phyloP scores from a whole-genome alignment of 2,113 vertebrate species.

The Calidris pugnax region DNA sequence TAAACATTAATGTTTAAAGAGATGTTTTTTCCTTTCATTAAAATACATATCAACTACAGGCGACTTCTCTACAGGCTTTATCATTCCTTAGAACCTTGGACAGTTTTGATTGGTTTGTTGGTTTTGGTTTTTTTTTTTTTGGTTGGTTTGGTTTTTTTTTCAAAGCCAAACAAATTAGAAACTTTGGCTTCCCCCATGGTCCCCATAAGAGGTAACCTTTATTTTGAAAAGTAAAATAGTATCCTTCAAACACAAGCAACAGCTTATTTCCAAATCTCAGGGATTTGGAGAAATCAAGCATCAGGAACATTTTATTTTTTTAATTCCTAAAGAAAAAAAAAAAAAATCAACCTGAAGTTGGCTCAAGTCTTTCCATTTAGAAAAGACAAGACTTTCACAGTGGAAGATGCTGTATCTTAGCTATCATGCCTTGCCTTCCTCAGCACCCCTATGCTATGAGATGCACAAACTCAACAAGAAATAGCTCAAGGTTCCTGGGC shows the following conservation, averaged over 20 bases:
- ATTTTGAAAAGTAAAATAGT: background rate
- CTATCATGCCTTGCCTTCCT: background rate
- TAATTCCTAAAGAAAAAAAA: background rate
- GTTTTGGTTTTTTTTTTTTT: too few relatives aligned
- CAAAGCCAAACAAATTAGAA: background rate
- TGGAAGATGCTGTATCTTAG: background rate
- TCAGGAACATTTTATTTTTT: background rate
- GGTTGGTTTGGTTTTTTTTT: background rate
- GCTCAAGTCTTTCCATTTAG: background rate
- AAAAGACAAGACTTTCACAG: background rate
- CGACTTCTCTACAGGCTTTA: background rate
- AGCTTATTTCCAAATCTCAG: background rate
- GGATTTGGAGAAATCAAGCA: background rate
- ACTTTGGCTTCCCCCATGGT: background rate
- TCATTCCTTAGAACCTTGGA: background rate
- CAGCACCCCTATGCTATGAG: background rate
- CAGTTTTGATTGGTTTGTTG: background rate
- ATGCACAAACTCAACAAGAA: background rate
- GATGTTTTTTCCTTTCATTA: background rate
- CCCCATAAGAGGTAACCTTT: background rate
- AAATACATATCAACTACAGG: background rate
- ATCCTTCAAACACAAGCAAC: background rate
- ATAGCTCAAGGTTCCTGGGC: background rate
- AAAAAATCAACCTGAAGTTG: background rate
- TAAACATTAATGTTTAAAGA: background rate